Base-by-base conservation (phyloP, 2,888 invertebrate genomes). In the Empis livida region DNA sequence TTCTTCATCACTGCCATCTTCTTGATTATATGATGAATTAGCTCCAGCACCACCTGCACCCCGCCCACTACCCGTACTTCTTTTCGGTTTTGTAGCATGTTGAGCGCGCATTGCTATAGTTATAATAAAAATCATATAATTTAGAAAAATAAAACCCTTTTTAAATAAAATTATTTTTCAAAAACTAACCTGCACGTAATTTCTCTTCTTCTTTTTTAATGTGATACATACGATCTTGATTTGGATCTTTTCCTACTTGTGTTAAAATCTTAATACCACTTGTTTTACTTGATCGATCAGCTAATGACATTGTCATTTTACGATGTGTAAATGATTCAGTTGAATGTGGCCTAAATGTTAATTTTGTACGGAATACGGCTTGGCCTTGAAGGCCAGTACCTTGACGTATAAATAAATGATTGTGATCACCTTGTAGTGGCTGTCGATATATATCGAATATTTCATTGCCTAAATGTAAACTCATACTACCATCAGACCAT, bases 401-500 rank as follows among this genome's bases (percentile, higher is more conserved):
- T 78, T 97, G 96, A 0, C 97, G 82, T 51, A 97, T 92, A 70
- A 94, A 99, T 54, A 99, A 73, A 65, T 99, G 97, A 71, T 97
- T 97, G 73, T 94, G 93, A 66, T 96, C 96, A 11, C 94, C 94
- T 75, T 88, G 88, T 13, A 92, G 68, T 0, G 92, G 90, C 65
- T 95, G 94, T 56, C 88, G 87, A 65, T 96, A 93, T 0, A 99
- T 90, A 67, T 99, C 97, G 65, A 99, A 99, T 55, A 97, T 92
- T 75, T 99, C 99, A 31, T 88, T 85, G 20, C 99, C 99, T 48
- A 99, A 78, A 67, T 97, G 94, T 30, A 99, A 73, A 13, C 96
- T 95, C 81, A 95, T 86, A 56, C 93, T 94, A 23, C 97, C 97
- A 67, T 99, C 99, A 0, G 96, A 95, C 99, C 99, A 99, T 53